Evolutionary conservation across 2,888 invertebrate genomes (phyloP).

Genomic region (Caenorhabditis angaria): DNA sequence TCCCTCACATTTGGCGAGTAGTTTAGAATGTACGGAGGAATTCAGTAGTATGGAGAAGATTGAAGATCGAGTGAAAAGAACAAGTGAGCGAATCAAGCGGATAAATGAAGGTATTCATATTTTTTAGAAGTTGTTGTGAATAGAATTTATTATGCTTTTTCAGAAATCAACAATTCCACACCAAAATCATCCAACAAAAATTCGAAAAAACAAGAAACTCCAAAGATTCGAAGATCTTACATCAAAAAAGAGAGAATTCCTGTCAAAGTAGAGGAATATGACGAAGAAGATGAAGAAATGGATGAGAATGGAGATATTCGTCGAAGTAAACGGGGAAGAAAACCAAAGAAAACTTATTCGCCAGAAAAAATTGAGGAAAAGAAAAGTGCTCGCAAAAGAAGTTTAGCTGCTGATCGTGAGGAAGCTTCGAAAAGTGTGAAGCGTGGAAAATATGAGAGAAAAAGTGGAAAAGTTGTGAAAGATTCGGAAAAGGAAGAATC

Average conservation of each 20-base stretch:
- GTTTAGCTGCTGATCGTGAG: not conserved
- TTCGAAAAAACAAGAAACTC: not conserved
- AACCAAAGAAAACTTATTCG: conserved; percentile 2
- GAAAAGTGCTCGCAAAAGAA: not conserved
- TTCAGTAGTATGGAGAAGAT: not conserved
- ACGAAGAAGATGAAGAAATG: conserved; percentile 3
- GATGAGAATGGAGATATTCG: conserved; percentile 1
- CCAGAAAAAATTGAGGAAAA: conserved; percentile 2
- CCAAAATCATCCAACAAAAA: conserved; percentile 1
- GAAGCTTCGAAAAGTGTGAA: not conserved
- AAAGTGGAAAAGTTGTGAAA: not conserved
- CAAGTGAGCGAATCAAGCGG: not conserved
- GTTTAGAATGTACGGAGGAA: not conserved
- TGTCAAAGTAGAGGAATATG: not conserved
- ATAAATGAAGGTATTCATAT: conserved; percentile 3
- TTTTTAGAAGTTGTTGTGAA: too few species aligned
- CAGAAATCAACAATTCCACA: not conserved
- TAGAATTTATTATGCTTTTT: not conserved
- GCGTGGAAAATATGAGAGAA: not conserved
- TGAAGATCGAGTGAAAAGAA: not conserved
- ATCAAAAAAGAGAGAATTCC: not conserved
- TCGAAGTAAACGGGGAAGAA: not conserved
- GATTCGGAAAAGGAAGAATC: not conserved
- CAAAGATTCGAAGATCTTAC: not conserved
- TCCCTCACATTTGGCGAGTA: not conserved